These are phyloP conservation scores for Gorsachius magnificus DNA, from an alignment of 2,797 vertebrate genomes.

Conservation along the genomic window DNA sequence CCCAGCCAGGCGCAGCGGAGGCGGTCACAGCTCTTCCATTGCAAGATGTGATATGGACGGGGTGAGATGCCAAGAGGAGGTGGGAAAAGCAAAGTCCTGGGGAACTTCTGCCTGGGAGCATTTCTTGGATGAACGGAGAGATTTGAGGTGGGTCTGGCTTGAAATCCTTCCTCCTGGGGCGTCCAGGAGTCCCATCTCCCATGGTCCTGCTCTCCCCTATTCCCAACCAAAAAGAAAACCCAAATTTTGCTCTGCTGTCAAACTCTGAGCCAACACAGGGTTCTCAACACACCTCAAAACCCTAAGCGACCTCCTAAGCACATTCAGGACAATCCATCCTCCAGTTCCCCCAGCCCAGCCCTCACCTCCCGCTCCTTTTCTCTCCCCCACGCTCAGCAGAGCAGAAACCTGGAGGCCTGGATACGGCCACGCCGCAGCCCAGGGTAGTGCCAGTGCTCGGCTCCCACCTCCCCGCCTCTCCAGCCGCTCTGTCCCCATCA, in stretches of 20 bases:
- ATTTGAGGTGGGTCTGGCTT: background rate
- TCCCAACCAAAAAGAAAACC: background rate
- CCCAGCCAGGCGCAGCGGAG: background rate
- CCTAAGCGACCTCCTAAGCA: rapidly evolving
- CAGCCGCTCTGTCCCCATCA: background rate
- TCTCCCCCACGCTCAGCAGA: rapidly evolving
- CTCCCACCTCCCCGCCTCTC: background rate
- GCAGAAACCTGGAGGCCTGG: background rate
- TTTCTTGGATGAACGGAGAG: background rate
- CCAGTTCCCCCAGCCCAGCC: rapidly evolving
- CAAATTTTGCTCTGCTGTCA: background rate
- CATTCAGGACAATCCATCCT: rapidly evolving
- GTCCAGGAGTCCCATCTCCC: background rate
- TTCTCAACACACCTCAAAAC: background rate
- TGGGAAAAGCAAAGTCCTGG: too few relatives aligned
- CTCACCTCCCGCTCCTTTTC: background rate
- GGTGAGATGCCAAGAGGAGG: background rate
- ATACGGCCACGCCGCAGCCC: rapidly evolving
- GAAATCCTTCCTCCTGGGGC: background rate
- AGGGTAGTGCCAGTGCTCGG: rapidly evolving
- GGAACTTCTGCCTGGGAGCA: background rate
- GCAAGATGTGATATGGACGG: rapidly evolving
- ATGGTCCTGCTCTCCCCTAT: rapidly evolving
- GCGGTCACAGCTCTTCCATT: background rate
- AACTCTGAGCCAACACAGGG: rapidly evolving